Conservation (phyloP, 2,113 vertebrate genomes). For the Nansenia antarctica region DNA sequence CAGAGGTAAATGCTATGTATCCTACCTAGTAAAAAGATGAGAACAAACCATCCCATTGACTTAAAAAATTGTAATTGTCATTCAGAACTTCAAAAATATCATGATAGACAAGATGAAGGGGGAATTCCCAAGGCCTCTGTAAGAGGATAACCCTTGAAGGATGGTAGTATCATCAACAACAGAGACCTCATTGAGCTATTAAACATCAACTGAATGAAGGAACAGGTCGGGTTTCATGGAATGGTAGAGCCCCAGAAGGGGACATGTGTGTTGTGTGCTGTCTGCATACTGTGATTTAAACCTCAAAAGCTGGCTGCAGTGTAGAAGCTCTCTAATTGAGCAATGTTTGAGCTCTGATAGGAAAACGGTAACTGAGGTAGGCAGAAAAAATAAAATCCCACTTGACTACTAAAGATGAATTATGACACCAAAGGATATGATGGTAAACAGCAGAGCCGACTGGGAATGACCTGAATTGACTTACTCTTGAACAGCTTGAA, state of each 20-base stretch:
- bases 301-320: constrained; percentile 5
- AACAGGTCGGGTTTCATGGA: constrained; percentile 12
- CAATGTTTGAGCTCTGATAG: constrained; percentile 23
- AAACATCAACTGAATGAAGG: background rate
- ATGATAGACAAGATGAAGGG: background rate
- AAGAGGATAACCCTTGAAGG: background rate
- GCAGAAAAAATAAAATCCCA: constrained; percentile 50
- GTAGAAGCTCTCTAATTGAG: constrained; percentile 12
- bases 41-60: background rate
- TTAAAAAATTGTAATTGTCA: background rate
- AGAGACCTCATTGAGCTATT: background rate
- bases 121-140: background rate
- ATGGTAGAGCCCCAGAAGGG: background rate
- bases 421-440: constrained; percentile 15
- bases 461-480: constrained; percentile 32
- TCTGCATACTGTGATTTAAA: background rate
- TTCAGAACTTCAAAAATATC: background rate
- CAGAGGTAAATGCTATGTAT: background rate
- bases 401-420: constrained; percentile 40
- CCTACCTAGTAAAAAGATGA: background rate
- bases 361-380: constrained; percentile 69
- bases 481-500: constrained; percentile 28
- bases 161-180: background rate
- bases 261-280: background rate
- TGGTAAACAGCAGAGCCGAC: constrained; percentile 16